A percentile compares a stretch with the other conserved stretches of the same genome.
Evolutionary conservation across 2,113 vertebrate species (phyloP).

Genomic region (Mastomys natalensis): DNA sequence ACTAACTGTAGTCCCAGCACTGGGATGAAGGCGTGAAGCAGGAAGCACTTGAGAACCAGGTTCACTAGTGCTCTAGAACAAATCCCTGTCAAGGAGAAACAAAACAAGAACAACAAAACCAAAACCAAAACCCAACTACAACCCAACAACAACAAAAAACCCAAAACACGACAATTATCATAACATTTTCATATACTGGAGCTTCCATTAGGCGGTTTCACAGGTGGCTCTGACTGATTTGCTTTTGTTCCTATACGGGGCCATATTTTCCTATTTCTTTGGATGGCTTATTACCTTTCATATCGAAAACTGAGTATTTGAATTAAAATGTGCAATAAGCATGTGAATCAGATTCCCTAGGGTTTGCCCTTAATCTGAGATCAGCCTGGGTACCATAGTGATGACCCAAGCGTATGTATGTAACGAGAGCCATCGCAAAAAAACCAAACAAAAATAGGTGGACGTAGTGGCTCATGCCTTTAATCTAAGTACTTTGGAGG

Average conservation of each 20-base stretch:
- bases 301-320: not conserved
- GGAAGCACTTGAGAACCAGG: not conserved
- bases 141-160: not conserved
- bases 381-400: not conserved
- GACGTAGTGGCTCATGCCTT: not conserved
- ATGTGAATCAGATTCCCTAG: not conserved
- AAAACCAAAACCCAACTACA: not conserved
- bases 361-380: not conserved
- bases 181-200: not conserved
- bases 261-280: not conserved
- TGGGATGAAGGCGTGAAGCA: not conserved
- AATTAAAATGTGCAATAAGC: not conserved
- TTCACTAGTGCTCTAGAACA: not conserved
- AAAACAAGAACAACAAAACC: not conserved
- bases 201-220: not conserved
- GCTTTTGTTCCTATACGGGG: not conserved
- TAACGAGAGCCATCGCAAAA: not conserved
- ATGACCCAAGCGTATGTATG: not conserved
- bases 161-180: not conserved
- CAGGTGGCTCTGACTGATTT: not conserved
- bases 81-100: not conserved
- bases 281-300: not conserved
- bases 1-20: too few relatives aligned
- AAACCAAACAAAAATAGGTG: not conserved
- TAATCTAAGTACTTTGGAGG: not conserved